Percentiles rank a stretch among this genome's conserved stretches.
phyloP scores from a whole-genome alignment of 2,113 vertebrate genomes.

The Ceratotherium simum region DNA sequence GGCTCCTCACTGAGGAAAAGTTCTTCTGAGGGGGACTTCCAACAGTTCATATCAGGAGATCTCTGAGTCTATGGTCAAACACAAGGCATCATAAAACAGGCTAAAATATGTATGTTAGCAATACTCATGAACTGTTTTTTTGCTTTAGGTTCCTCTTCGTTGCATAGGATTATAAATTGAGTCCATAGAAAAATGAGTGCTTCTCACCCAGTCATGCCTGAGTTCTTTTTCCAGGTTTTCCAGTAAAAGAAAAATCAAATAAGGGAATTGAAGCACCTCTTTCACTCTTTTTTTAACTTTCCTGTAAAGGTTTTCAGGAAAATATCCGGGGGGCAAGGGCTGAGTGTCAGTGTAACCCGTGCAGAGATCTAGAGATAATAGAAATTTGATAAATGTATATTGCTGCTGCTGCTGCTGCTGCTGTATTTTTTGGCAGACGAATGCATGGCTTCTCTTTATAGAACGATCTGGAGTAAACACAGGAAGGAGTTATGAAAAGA shows the following conservation, averaged over 20 bases:
- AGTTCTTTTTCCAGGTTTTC: constrained; percentile 5
- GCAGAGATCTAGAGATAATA: not conserved
- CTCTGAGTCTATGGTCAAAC: not conserved
- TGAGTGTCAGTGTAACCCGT: not conserved
- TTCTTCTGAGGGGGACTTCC: constrained; percentile 68
- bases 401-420: not conserved
- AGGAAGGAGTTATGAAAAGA: not conserved
- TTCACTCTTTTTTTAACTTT: constrained; percentile 39
- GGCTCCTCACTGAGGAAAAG: constrained; percentile 53
- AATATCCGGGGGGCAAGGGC: not conserved
- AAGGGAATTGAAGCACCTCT: not conserved
- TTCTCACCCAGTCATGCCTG: not conserved
- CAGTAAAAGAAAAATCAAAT: constrained; percentile 20
- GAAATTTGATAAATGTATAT: not conserved
- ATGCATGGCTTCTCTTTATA: not conserved
- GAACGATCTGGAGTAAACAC: not conserved
- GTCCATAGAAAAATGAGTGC: not conserved
- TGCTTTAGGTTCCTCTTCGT: not conserved
- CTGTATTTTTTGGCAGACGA: not conserved
- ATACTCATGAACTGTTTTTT: not conserved
- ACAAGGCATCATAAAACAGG: not conserved
- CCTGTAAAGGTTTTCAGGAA: constrained; percentile 30
- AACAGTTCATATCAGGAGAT: constrained; percentile 64
- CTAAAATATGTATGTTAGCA: not conserved
- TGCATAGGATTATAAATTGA: not conserved